Evolutionary conservation across 2,888 invertebrate genomes (phyloP).

Genomic region (Lasioglossum leucozonium): DNA sequence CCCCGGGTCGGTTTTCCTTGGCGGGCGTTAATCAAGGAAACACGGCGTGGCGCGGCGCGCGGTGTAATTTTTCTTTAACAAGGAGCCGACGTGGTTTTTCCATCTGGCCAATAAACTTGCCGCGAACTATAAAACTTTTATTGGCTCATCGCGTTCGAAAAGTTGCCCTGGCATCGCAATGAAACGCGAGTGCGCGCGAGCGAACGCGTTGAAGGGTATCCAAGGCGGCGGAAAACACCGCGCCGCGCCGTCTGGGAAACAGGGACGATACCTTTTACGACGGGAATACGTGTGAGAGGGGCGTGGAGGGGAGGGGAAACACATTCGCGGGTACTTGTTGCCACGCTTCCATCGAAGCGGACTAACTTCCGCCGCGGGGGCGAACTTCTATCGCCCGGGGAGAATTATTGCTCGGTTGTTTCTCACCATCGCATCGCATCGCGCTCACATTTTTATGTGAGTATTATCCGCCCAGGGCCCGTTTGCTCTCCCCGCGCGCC

Average conservation of each 20-base stretch:
- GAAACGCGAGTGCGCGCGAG: constrained; percentile 30
- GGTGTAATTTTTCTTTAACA: background rate
- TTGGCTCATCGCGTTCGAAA: constrained; percentile 24
- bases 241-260: constrained; percentile 3
- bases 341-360: constrained; percentile 16
- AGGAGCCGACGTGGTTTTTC: constrained; percentile 1
- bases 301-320: no score
- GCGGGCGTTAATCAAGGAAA: background rate
- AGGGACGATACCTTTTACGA: constrained; percentile 33
- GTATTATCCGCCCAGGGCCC: background rate
- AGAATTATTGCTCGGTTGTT: constrained; percentile 39
- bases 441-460: constrained; percentile 19
- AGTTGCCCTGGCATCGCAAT: constrained; percentile 23
- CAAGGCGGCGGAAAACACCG: constrained; percentile 12
- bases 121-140: constrained; percentile 41
- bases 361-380: constrained; percentile 20
- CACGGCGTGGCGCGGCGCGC: background rate
- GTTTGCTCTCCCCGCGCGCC: no score
- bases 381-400: constrained; percentile 21
- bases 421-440: background rate
- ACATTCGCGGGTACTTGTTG: constrained; percentile 39
- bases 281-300: constrained; percentile 25
- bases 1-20: background rate
- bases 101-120: constrained; percentile 29
- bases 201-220: constrained; percentile 6